Evolutionary conservation across 1,140 invertebrate genomes (phyloP).

Genomic region (Camponotus pennsylvanicus): DNA sequence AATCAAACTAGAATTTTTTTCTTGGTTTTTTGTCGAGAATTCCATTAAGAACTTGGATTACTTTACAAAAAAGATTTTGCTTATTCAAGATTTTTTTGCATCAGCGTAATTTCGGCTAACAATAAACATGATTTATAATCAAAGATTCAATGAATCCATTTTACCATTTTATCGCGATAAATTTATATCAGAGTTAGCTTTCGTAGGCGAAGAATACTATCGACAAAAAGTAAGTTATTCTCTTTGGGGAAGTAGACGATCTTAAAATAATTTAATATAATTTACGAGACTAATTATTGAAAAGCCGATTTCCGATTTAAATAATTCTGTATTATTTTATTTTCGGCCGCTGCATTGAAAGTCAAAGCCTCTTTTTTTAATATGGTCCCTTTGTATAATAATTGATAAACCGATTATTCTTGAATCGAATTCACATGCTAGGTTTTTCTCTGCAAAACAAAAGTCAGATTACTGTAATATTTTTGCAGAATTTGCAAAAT

Average conservation of each 20-base stretch:
- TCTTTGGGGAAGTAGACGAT: neutral
- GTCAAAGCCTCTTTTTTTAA: neutral
- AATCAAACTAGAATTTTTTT: neutral
- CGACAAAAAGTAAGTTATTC: neutral
- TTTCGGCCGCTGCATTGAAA: neutral
- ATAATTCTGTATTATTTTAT: neutral
- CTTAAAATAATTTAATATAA: neutral
- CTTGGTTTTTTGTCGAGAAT: neutral
- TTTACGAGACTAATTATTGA: neutral
- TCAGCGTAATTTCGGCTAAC: neutral
- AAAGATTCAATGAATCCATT: neutral
- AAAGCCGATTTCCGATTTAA: neutral
- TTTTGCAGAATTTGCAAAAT: neutral
- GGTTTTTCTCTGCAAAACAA: neutral
- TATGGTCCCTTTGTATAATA: neutral
- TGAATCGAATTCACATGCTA: neutral
- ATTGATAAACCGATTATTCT: neutral
- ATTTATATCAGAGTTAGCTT: neutral
- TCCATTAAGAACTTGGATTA: neutral
- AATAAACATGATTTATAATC: conserved; percentile 17
- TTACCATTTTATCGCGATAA: conserved; percentile 26
- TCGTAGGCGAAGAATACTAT: neutral
- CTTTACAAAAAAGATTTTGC: neutral
- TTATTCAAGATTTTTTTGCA: neutral
- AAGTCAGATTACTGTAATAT: neutral